Base-by-base conservation (phyloP, 2,888 invertebrate species). In the Tanytarsus gracilentus region DNA sequence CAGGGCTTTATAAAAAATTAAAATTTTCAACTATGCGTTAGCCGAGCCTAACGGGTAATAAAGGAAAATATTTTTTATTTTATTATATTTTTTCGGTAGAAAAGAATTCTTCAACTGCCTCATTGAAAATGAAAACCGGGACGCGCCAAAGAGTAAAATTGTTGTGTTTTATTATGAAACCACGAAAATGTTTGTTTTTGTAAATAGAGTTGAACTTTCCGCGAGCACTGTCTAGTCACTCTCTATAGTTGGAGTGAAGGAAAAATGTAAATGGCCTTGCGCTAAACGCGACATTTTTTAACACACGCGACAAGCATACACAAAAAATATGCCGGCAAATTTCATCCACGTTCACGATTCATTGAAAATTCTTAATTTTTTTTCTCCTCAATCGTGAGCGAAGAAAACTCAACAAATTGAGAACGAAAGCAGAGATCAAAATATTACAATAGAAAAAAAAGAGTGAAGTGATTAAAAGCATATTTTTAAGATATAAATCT, bases 191-290 rank as follows among this genome's bases (percentile, higher is more conserved):
- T 44, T 44, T 44, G 16, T 9, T 18, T n/a, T 39, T 48, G 14
- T 18, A 14, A 48, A 48, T 48, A 18, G 18, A 48, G n/a, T 9
- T 30, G 30, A 39, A 7, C 9, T 39, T 9, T 16, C 14, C 7
- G 30, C 30, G 9, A 9, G 16, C 16, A 39, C 14, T 39, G n/a
- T 30, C 9, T 30, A 9, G 6, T 30, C 9, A 8, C 30, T 30
- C 16, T 8, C 18, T 14, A 40, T 18, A 14, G 48, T 11, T 18
- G 48, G 21, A 29, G 29, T 16, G 21, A 29, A 9, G 33, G 25
- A 53, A 53, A 36, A 53, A 36, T 36, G 53, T 53, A 53, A 51
- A 53, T 53, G 53, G 39, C 53, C 53, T 53, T 53, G 53, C 36
- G 36, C 33, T 53, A 36, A 21, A 36, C 18, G 44, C 23, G 44